phyloP scores from a whole-genome alignment of 2,888 invertebrate species.

The Caenorhabditis uteleia region DNA sequence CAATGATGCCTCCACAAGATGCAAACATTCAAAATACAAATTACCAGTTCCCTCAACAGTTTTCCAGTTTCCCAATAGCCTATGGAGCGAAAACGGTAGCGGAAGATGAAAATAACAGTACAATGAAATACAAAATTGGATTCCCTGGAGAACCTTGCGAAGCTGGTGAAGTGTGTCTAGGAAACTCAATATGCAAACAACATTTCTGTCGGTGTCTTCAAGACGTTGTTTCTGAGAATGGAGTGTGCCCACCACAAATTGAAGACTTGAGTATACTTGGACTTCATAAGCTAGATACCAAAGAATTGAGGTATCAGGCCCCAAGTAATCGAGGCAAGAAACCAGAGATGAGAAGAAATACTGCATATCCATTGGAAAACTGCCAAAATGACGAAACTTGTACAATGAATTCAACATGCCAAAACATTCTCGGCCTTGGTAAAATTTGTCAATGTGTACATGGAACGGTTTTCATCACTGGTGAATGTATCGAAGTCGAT shows the following conservation, averaged over 20 bases:
- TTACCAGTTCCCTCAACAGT: constrained; percentile 33
- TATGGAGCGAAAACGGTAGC: constrained; percentile 39
- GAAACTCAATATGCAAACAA: constrained; percentile 56
- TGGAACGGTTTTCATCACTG: constrained; percentile 39
- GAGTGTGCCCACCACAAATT: constrained; percentile 49
- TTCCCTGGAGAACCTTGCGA: constrained; percentile 66
- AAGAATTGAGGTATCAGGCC: constrained; percentile 22
- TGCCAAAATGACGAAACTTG: constrained; percentile 57
- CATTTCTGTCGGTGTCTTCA: constrained; percentile 62
- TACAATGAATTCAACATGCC: constrained; percentile 56
- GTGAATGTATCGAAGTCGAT: constrained; percentile 46
- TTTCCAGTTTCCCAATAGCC: constrained; percentile 38
- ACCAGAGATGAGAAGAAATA: constrained; percentile 22
- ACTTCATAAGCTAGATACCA: constrained; percentile 9
- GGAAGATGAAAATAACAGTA: constrained; percentile 27
- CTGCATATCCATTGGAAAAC: constrained; percentile 50
- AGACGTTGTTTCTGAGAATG: constrained; percentile 55
- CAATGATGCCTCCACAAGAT: constrained; percentile 6
- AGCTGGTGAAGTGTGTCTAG: constrained; percentile 52
- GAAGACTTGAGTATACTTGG: constrained; percentile 23
- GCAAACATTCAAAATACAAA: constrained; percentile 9
- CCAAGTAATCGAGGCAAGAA: constrained; percentile 22
- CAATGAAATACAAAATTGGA: constrained; percentile 39
- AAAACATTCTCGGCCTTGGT: constrained; percentile 50
- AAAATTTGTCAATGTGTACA: constrained; percentile 59